Evolutionary conservation across 92 coral and sea anemone species (phyloP), one percentile per base, ranked within the genome.

Genomic region (Palythoa grandiflora): DNA sequence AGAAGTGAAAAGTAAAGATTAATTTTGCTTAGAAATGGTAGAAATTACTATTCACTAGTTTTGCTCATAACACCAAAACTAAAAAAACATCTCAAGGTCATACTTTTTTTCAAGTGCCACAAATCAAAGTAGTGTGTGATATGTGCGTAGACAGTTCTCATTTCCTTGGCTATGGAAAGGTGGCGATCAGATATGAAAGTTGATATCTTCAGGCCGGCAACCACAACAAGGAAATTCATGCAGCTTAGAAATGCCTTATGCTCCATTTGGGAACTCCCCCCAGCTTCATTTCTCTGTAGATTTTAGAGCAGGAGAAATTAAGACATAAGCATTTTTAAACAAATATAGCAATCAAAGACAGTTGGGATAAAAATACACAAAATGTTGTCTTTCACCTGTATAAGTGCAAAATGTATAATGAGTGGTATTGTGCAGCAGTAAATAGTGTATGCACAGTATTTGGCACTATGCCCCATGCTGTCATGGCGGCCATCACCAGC

Each of bases 231-330:
- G 39, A 68, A 19, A 68, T 68, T 35, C 73, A 68, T 68, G 73
- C 73, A 21, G 14, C 38, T 68, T 35, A 68, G 12, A 68, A 68
- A 68, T 20, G 39, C 73, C 73, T 68, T 68, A 20, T 68, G 73
- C 73, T 68, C 73, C 73, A 21, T 66, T 28, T 66, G 72, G 72
- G 72, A 66, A 28, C 73, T 68, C 12, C 73, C 38, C 73, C 38
- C 73, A 68, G 39, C 73, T 68, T 68, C 73, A 20, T 68, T 68
- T 68, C 73, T 68, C 73, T 68, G 73, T 68, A 68, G 38, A 20
- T 68, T 68, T 20, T 20, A 20, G 39, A 68, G 37, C 73, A 68
- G 73, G 15, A 68, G 39, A 35, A 20, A 35, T 68, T 68, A 68
- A 35, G 13, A 68, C 6, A 20, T 35, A 68, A 68, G 13, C 39